Percentiles rank a stretch among this genome's conserved stretches.
Conservation (phyloP, 2,888 invertebrate species). For the Xestia sexstrigata region DNA sequence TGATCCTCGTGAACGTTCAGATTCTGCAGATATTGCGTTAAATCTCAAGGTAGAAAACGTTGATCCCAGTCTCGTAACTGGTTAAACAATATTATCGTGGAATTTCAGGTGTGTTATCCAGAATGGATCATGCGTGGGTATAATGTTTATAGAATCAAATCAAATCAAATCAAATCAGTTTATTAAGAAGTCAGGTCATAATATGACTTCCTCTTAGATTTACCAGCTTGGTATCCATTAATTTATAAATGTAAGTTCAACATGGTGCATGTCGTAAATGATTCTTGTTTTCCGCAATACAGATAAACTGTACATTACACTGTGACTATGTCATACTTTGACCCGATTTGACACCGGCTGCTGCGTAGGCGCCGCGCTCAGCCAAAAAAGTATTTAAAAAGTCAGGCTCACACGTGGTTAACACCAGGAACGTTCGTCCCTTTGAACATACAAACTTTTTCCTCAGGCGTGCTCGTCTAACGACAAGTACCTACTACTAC, state of each 20-base stretch:
- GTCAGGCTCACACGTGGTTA: conserved; percentile 47
- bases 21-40: not conserved
- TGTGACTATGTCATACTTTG: conserved; percentile 39
- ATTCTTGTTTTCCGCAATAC: conserved; percentile 47
- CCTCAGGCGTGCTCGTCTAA: conserved; percentile 62
- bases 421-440: conserved; percentile 58
- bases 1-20: not conserved
- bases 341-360: conserved; percentile 33
- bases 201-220: conserved; percentile 13
- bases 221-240: conserved; percentile 28
- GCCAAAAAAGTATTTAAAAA: conserved; percentile 24
- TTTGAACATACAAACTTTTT: conserved; percentile 66
- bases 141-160: too few species aligned
- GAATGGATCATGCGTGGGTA: not conserved
- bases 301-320: conserved; percentile 33
- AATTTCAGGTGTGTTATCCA: conserved; percentile 21
- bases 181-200: conserved; percentile 16
- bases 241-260: conserved; percentile 45
- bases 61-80: not conserved
- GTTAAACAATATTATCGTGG: conserved; percentile 2
- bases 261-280: conserved; percentile 41
- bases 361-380: conserved; percentile 41
- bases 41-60: not conserved
- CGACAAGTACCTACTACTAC: conserved; percentile 83
- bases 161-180: too few species aligned